A percentile compares a stretch with the other conserved stretches of the same genome.
These are phyloP conservation scores for Melikaiella ostensackeni DNA, from an alignment of 2,888 invertebrate species.

Conservation along the genomic window DNA sequence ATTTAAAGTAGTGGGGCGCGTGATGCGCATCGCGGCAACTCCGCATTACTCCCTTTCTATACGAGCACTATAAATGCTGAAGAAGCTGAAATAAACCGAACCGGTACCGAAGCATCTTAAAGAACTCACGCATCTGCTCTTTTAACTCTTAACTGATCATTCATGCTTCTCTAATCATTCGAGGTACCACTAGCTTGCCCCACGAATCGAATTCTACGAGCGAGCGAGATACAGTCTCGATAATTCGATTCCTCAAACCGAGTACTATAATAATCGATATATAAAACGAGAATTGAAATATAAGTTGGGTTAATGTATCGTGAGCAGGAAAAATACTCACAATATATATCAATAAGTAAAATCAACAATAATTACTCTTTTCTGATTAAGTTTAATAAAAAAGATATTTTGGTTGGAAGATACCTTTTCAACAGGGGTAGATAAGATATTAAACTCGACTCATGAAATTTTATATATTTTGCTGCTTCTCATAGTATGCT, in stretches of 20 bases:
- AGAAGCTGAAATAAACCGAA: slow-evolving; percentile 57
- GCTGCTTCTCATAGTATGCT: too few species aligned
- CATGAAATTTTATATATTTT: too few species aligned
- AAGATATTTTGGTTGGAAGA: background rate
- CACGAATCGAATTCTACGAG: slow-evolving; percentile 10
- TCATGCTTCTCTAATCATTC: slow-evolving; percentile 4
- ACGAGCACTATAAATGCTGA: slow-evolving; percentile 66
- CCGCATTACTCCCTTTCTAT: slow-evolving; percentile 76
- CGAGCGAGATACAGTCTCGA: background rate
- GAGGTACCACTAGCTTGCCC: background rate
- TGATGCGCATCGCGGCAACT: slow-evolving; percentile 77
- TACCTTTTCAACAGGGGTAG: background rate
- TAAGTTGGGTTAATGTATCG: too few species aligned
- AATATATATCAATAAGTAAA: too few species aligned
- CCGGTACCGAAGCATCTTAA: background rate
- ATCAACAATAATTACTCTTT: too few species aligned
- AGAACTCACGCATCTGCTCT: background rate
- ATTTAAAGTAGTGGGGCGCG: slow-evolving; percentile 70
- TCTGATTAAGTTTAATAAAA: background rate
- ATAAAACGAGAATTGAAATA: too few species aligned
- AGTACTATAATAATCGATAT: background rate
- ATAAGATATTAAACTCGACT: too few species aligned
- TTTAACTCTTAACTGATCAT: background rate
- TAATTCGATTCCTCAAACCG: background rate
- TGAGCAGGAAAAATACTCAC: too few species aligned